Base-by-base conservation (phyloP, 2,797 vertebrate species). In the Acanthis flammea region DNA sequence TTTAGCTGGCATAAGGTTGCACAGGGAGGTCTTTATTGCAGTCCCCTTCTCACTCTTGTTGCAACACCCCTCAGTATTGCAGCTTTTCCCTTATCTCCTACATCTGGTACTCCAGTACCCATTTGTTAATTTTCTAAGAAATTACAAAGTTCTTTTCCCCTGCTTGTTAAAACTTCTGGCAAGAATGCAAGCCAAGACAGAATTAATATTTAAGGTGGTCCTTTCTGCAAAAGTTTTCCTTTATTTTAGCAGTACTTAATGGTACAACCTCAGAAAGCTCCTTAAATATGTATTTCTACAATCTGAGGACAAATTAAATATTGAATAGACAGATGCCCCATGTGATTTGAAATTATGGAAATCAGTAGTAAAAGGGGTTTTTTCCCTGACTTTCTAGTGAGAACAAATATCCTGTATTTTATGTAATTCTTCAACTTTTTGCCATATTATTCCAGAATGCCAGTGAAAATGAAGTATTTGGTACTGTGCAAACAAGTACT, bases 121-220 rank as follows among this genome's bases (percentile, higher is more conserved):
- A 87, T 89, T 79, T 76, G 71, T 48, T 81, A 82, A 55, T n/a
- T 89, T 91, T 87, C 80, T 86, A 44, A 82, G 71, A 93, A 92
- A 73, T 85, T 48, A 82, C 31, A 4, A 76, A 85, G 41, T 78
- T 73, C 12, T 85, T 85, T 82, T 48, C 60, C 82, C 28, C 33
- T 67, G 30, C 35, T 81, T 77, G 14, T 50, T 91, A 88, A 83
- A 87, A 48, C 44, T 66, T 30, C 33, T 73, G 33, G 4, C 45
- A 73, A 73, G 55, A 84, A 81, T 48, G 63, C 23, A 58, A 66
- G 31, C 76, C 51, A 66, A 45, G 23, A 55, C 35, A 75, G 25
- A 76, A 31, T 0, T 76, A 41, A 82, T 63, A 62, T 71, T 89
- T 79, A 73, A 87, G 48, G 48, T 14, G 35, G 33, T 55, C 21